These are phyloP conservation scores for Cydia splendana DNA, from an alignment of 1,140 invertebrate species.

Conservation along the genomic window DNA sequence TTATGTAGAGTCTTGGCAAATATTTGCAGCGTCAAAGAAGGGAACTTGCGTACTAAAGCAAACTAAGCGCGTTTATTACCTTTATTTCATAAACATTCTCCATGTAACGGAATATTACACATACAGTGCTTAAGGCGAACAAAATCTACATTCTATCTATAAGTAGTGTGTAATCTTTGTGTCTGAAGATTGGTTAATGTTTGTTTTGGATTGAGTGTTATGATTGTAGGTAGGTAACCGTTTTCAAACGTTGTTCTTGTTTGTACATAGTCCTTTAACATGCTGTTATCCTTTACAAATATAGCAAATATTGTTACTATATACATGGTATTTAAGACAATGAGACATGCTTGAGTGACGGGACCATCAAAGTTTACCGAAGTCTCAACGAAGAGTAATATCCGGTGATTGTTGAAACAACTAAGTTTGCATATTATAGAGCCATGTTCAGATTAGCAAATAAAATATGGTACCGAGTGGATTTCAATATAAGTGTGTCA, in stretches of 20 bases:
- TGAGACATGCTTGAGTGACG: not conserved
- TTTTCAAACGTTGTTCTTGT: not conserved
- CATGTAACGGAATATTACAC: not conserved
- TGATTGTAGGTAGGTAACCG: slow-evolving; percentile 4
- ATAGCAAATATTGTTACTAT: not conserved
- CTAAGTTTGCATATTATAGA: not conserved
- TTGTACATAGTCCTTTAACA: not conserved
- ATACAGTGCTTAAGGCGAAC: not conserved
- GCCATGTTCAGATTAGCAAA: not conserved
- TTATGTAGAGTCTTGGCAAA: slow-evolving; percentile 44
- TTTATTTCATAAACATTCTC: slow-evolving; percentile 20
- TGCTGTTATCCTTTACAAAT: not conserved
- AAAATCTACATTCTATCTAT: not conserved
- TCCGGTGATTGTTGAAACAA: slow-evolving; percentile 13
- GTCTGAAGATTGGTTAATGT: slow-evolving; percentile 10
- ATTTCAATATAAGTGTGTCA: not conserved
- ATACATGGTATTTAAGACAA: not conserved
- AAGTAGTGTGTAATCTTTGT: not conserved
- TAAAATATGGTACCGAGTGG: not conserved
- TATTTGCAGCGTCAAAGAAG: slow-evolving; percentile 33
- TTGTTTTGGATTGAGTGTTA: slow-evolving; percentile 25
- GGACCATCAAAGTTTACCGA: not conserved
- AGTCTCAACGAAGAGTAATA: slow-evolving; percentile 8
- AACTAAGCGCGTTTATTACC: slow-evolving; percentile 24
- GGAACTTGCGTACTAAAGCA: slow-evolving; percentile 29